Evolutionary conservation across 2,888 invertebrate genomes (phyloP).

Genomic region (Hipparchia semele): DNA sequence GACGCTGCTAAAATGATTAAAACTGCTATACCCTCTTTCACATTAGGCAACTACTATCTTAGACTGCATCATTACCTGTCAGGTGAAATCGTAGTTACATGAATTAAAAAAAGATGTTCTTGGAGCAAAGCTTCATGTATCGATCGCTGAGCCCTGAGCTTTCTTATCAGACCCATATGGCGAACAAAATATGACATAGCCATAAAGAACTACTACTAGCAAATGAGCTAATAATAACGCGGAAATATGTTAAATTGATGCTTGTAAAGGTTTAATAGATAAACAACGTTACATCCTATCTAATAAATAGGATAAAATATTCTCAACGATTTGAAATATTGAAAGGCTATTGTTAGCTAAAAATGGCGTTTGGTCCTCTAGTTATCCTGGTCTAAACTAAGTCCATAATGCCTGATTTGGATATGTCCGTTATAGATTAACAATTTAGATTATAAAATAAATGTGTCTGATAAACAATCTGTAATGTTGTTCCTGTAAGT

Average conservation of each 20-base stretch:
- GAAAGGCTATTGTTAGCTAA: slow-evolving; percentile 19
- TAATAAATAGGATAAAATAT: slow-evolving; percentile 1
- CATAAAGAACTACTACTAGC: not conserved
- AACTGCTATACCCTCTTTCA: no score
- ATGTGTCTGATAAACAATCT: slow-evolving; percentile 13
- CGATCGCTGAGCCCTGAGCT: not conserved
- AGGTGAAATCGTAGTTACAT: no score
- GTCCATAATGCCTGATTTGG: slow-evolving; percentile 16
- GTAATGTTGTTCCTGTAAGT: not conserved
- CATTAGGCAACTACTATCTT: no score
- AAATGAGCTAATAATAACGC: not conserved
- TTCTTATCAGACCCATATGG: not conserved
- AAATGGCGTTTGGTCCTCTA: slow-evolving; percentile 5
- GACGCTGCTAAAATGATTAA: no score
- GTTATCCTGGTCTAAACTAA: slow-evolving; percentile 8
- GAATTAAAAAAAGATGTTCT: no score
- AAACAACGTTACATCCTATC: not conserved
- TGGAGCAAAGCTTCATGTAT: not conserved
- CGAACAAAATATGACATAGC: not conserved
- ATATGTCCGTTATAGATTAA: slow-evolving; percentile 11
- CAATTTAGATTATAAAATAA: slow-evolving; percentile 7
- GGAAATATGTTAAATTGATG: not conserved
- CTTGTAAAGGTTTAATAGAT: not conserved
- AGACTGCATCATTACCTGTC: no score
- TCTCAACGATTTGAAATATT: slow-evolving; percentile 3